A percentile compares a stretch with the other conserved stretches of the same genome.
Conservation (phyloP, 1,140 invertebrate species). For the Dinoponera quadriceps region DNA sequence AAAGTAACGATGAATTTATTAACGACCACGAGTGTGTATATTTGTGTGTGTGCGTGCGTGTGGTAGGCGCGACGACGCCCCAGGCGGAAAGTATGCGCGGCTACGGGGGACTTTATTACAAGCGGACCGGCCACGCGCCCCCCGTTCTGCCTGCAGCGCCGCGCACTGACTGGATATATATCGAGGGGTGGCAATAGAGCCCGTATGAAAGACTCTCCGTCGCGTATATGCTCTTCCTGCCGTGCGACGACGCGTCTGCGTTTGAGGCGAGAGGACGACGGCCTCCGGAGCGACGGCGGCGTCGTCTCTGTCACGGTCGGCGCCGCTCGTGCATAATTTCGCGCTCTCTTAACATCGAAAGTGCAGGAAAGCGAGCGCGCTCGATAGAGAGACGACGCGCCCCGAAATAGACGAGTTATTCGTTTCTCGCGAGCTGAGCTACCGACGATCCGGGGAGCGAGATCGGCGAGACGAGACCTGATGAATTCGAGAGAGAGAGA, state of each 20-base stretch:
- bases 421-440: neutral
- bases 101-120: slow-evolving; percentile 44
- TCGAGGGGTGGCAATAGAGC: slow-evolving; percentile 14
- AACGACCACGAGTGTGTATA: neutral
- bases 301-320: slow-evolving; percentile 13
- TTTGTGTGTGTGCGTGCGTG: too few relatives aligned
- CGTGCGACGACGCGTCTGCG: slow-evolving; percentile 5
- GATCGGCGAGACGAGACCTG: neutral
- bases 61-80: neutral
- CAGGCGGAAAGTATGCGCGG: slow-evolving; percentile 27
- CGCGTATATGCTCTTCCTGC: slow-evolving; percentile 3
- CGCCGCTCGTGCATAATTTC: slow-evolving; percentile 30
- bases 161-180: slow-evolving; percentile 19
- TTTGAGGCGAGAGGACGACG: slow-evolving; percentile 13
- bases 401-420: slow-evolving; percentile 6
- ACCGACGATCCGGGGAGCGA: neutral
- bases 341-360: slow-evolving; percentile 39
- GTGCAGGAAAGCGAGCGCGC: slow-evolving; percentile 6
- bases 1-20: slow-evolving; percentile 57
- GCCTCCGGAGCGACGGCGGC: neutral
- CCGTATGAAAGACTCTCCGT: neutral
- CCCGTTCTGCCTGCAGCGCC: neutral
- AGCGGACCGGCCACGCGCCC: neutral
- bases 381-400: neutral
- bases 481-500: slow-evolving; percentile 37